Evolutionary conservation across 2,797 vertebrate species (phyloP).

Genomic region (Poeciliopsis paucimaculata): DNA sequence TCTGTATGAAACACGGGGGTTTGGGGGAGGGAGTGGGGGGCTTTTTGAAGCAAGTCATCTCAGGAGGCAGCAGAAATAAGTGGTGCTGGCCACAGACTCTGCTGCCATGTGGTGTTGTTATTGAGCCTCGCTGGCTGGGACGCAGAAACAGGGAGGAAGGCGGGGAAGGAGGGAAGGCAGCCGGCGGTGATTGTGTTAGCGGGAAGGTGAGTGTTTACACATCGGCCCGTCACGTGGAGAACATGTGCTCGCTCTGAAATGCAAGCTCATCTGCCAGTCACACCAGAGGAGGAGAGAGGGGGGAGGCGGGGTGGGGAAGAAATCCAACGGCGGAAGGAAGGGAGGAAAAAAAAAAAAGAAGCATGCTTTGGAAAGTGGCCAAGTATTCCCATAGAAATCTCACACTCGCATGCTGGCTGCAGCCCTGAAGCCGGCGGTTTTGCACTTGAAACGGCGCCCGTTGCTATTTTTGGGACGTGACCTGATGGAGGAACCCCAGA

Average conservation of each 20-base stretch:
- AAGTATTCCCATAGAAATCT: conserved; percentile 95
- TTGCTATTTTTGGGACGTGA: conserved; percentile 96
- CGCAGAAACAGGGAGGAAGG: conserved; percentile 51
- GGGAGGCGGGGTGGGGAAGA: conserved; percentile 24
- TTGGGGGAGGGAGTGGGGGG: too few species aligned
- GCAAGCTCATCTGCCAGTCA: conserved; percentile 95
- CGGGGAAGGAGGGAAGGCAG: conserved; percentile 47
- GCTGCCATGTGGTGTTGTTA: conserved; percentile 70
- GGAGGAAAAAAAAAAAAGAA: background rate
- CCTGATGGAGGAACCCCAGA: conserved; percentile 92
- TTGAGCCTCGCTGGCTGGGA: conserved; percentile 62
- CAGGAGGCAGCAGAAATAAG: conserved; percentile 69
- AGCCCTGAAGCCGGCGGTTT: conserved; percentile 90
- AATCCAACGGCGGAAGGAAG: conserved; percentile 16
- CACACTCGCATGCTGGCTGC: conserved; percentile 92
- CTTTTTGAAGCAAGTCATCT: conserved; percentile 55
- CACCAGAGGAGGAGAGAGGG: conserved; percentile 48
- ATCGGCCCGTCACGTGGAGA: conserved; percentile 79
- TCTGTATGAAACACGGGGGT: conserved; percentile 39
- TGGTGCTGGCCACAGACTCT: conserved; percentile 59
- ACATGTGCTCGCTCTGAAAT: conserved; percentile 90
- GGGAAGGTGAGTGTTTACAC: conserved; percentile 80
- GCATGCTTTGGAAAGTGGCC: conserved; percentile 86
- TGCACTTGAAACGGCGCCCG: conserved; percentile 94
- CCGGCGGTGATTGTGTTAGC: conserved; percentile 59